phyloP scores from a whole-genome alignment of 2,113 vertebrate genomes.

The Brachirus orientalis region DNA sequence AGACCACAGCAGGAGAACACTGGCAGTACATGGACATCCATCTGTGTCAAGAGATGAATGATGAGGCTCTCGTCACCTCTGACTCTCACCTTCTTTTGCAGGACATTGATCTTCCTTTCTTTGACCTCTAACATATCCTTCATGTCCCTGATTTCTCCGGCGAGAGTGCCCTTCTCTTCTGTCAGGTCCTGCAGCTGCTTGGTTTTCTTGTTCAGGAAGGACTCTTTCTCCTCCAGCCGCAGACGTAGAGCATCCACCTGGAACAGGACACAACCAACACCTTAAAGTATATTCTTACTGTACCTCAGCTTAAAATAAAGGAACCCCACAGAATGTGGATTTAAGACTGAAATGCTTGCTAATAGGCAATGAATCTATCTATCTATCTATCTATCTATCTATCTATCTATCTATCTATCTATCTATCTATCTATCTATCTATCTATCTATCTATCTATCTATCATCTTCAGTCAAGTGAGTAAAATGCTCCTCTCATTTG shows the following conservation, averaged over 20 bases:
- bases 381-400: no score
- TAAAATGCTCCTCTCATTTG: no score
- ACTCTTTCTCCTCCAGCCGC: slow-evolving; percentile 97
- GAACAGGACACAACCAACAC: slow-evolving; percentile 22
- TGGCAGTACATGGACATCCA: no score
- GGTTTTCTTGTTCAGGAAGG: slow-evolving; percentile 97
- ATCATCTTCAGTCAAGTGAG: no score
- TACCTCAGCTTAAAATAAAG: not conserved
- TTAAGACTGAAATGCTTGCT: not conserved
- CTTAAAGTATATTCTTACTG: not conserved
- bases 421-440: no score
- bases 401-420: no score
- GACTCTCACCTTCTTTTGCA: slow-evolving; percentile 94
- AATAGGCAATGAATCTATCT: no score
- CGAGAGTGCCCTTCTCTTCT: slow-evolving; percentile 96
- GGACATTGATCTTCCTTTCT: slow-evolving; percentile 97
- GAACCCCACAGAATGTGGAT: not conserved
- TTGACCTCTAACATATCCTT: slow-evolving; percentile 99
- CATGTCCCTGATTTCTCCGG: slow-evolving; percentile 98
- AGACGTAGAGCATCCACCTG: slow-evolving; percentile 97
- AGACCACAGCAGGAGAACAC: no score
- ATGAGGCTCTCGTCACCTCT: not conserved
- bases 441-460: no score
- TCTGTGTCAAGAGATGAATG: no score
- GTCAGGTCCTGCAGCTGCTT: slow-evolving; percentile 99